These are phyloP conservation scores for Salarias fasciatus DNA, from an alignment of 2,797 vertebrate genomes.

Conservation along the genomic window DNA sequence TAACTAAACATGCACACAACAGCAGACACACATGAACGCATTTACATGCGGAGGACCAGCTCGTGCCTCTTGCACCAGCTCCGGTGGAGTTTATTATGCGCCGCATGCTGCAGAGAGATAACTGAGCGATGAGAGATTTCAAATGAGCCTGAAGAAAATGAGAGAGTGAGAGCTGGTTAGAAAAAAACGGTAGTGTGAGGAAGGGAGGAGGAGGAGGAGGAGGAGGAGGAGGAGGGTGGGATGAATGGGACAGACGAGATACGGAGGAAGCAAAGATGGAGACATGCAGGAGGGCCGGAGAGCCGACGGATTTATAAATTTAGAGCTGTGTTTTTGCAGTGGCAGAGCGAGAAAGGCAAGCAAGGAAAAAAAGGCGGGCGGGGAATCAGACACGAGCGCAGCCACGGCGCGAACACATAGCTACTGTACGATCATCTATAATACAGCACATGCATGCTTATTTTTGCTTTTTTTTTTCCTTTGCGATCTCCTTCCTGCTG, in stretches of 20 bases:
- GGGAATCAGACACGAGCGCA: not conserved
- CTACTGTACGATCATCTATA: constrained; percentile 22
- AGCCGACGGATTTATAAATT: constrained; percentile 50
- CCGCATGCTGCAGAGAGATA: constrained; percentile 53
- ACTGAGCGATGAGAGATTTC: constrained; percentile 56
- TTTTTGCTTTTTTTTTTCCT: constrained; percentile 18
- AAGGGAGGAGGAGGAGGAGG: constrained; percentile 5
- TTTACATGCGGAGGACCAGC: constrained; percentile 40
- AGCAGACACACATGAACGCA: constrained; percentile 18
- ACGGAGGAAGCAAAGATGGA: constrained; percentile 38
- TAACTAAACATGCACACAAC: constrained; percentile 20
- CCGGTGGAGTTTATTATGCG: constrained; percentile 43
- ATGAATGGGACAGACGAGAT: too few species aligned
- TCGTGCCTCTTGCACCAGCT: constrained; percentile 27
- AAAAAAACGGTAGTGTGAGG: constrained; percentile 43
- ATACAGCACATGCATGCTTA: constrained; percentile 14
- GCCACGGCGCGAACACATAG: constrained; percentile 2
- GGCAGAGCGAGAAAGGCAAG: constrained; percentile 15
- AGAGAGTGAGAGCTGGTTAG: constrained; percentile 43
- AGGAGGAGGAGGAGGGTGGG: constrained; percentile 2
- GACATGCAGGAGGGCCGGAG: constrained; percentile 25
- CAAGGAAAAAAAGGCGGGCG: too few species aligned
- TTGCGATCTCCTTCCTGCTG: constrained; percentile 17
- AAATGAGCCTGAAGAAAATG: constrained; percentile 57
- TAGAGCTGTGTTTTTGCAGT: constrained; percentile 26